Evolutionary conservation across 2,113 vertebrate species (phyloP), one percentile per base, ranked within the genome.

Genomic region (Lanius collurio): DNA sequence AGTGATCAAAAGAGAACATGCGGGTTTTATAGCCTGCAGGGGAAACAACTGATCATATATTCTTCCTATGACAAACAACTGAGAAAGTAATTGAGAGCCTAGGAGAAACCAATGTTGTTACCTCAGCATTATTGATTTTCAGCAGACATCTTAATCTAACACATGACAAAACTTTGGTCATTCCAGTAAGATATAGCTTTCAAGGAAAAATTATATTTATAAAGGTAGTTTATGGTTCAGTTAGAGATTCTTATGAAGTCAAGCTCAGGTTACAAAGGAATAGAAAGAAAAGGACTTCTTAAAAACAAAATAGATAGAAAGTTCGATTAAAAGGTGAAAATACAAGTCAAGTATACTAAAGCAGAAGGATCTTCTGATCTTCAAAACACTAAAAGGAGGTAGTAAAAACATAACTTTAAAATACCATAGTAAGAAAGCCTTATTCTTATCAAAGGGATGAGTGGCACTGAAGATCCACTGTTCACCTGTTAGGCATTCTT

Each of bases 81-180:
- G 87, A 96, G 94, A 92, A 97, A 97, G 94, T 97, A 97, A 97
- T 97, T 97, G 97, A 97, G 74, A 97, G 83, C 88, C 91, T 92
- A 76, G 91, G 90, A 97, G 91, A 97, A 96, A 96, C 95, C 95
- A 97, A 94, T 95, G 96, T 96, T 97, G 96, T 97, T 97, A 97
- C 96, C 90, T 97, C 94, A 97, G 95, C 97, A 96, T 97, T 97
- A 97, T 97, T 96, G 97, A 97, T 97, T 97, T 97, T 93, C 52
- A 3, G 94, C 93, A 96, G 97, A 95, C 96, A 97, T 97, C 97
- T 97, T 97, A 96, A 97, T 97, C 95, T 97, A 96, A 90, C 95
- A 94, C 60, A 97, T 90, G 97, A 97, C 96, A 97, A 95, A 97
- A 97, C 90, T 97, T 97, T 93, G 88, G 91, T 88, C 95, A 92